Evolutionary conservation across 2,113 vertebrate species (phyloP).

Genomic region (Megaptera novaeangliae): DNA sequence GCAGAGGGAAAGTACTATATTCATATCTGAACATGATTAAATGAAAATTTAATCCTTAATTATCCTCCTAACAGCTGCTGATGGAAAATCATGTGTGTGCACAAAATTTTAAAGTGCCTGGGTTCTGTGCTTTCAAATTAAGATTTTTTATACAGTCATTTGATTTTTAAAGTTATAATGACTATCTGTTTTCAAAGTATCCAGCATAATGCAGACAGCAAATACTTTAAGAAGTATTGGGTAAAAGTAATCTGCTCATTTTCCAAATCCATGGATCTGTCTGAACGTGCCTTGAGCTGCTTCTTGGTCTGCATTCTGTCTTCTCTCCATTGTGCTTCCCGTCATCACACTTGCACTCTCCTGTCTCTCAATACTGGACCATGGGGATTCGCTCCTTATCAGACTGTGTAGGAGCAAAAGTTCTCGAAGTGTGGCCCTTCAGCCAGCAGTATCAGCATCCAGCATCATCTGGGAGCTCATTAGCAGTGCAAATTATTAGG

Average conservation of each 20-base stretch:
- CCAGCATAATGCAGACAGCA: slow-evolving; percentile 27
- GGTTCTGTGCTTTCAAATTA: slow-evolving; percentile 70
- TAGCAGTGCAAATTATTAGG: neutral
- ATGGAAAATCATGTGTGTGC: slow-evolving; percentile 65
- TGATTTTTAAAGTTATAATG: slow-evolving; percentile 68
- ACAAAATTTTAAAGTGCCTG: slow-evolving; percentile 75
- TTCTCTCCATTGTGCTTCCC: neutral
- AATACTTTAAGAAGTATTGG: slow-evolving; percentile 52
- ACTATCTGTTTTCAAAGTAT: slow-evolving; percentile 60
- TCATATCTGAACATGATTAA: slow-evolving; percentile 75
- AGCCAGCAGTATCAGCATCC: neutral
- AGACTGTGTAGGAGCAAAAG: neutral
- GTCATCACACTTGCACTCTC: neutral
- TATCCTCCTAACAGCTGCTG: slow-evolving; percentile 76
- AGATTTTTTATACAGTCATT: slow-evolving; percentile 65
- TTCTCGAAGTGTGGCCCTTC: neutral
- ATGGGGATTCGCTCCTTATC: neutral
- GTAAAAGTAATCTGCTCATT: slow-evolving; percentile 36
- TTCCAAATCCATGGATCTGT: neutral
- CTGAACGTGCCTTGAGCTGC: neutral
- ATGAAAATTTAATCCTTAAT: slow-evolving; percentile 79
- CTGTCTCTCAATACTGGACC: fast-evolving
- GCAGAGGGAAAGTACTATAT: slow-evolving; percentile 32
- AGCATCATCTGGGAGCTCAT: neutral
- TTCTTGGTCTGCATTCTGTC: neutral